These are phyloP conservation scores for Albula glossodonta DNA, from an alignment of 2,113 vertebrate species.

Conservation along the genomic window DNA sequence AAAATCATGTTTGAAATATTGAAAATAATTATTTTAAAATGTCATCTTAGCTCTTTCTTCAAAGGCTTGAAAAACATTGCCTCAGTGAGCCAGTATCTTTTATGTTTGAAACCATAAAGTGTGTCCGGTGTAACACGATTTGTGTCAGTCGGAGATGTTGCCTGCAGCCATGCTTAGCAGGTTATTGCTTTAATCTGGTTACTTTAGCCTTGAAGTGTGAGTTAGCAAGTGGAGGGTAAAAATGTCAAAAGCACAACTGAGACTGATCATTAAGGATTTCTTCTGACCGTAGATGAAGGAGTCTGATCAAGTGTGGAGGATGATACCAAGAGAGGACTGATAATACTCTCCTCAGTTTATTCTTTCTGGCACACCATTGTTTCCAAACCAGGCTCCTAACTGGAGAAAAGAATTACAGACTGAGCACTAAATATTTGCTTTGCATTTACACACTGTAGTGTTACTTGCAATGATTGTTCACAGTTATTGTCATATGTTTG, in stretches of 20 bases:
- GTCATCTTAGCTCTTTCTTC: conserved; percentile 17
- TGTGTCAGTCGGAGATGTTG: conserved; percentile 62
- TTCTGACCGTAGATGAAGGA: conserved; percentile 31
- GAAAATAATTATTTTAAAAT: conserved; percentile 20
- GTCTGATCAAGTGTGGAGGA: conserved; percentile 16
- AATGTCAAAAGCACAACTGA: conserved; percentile 54
- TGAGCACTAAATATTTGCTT: background rate
- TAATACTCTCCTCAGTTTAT: background rate
- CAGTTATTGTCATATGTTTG: background rate
- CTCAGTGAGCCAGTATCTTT: conserved; percentile 52
- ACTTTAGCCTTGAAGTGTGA: conserved; percentile 62
- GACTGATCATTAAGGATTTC: conserved; percentile 49
- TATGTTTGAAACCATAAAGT: conserved; percentile 51
- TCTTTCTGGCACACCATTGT: background rate
- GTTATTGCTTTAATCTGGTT: conserved; percentile 72
- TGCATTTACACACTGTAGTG: background rate
- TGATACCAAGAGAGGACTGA: background rate
- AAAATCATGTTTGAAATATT: conserved; percentile 22
- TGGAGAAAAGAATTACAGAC: background rate
- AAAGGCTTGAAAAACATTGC: conserved; percentile 38
- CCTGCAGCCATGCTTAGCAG: conserved; percentile 59
- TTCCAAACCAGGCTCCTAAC: background rate
- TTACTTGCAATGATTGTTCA: background rate
- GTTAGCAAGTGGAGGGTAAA: conserved; percentile 54
- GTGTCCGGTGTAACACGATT: conserved; percentile 66